A percentile compares a stretch with the other conserved stretches of the same genome.
phyloP scores from a whole-genome alignment of 2,888 invertebrate genomes.

The Rhamnusium bicolor region DNA sequence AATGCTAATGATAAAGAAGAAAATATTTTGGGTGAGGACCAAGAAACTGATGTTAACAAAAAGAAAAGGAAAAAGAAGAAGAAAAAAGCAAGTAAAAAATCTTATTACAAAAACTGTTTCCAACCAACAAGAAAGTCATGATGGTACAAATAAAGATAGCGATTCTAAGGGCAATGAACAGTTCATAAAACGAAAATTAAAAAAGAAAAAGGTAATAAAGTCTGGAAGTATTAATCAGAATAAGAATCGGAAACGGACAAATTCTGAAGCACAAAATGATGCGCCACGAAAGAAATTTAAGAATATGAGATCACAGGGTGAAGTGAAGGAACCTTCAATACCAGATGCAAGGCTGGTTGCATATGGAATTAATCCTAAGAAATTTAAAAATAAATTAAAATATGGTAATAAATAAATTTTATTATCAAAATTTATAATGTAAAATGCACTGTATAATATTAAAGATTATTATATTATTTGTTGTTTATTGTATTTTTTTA shows the following conservation, averaged over 20 bases:
- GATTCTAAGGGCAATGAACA: neutral
- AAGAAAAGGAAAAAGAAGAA: neutral
- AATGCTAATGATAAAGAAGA: neutral
- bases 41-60: neutral
- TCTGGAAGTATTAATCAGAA: neutral
- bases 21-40: neutral
- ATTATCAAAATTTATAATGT: too few species aligned
- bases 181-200: neutral
- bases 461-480: too few species aligned
- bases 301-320: neutral
- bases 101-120: neutral
- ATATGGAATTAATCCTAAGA: constrained; percentile 94
- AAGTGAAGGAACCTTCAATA: constrained; percentile 61
- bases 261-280: constrained; percentile 6
- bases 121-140: neutral
- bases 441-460: too few species aligned
- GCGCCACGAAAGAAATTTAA: constrained; percentile 33
- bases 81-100: neutral
- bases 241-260: neutral
- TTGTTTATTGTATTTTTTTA: too few species aligned
- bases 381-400: constrained; percentile 85
- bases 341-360: constrained; percentile 90
- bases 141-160: neutral
- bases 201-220: neutral
- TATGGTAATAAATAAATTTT: constrained; percentile 67